phyloP scores from a whole-genome alignment of 1,140 invertebrate genomes.

The Oreohelix idahoensis region DNA sequence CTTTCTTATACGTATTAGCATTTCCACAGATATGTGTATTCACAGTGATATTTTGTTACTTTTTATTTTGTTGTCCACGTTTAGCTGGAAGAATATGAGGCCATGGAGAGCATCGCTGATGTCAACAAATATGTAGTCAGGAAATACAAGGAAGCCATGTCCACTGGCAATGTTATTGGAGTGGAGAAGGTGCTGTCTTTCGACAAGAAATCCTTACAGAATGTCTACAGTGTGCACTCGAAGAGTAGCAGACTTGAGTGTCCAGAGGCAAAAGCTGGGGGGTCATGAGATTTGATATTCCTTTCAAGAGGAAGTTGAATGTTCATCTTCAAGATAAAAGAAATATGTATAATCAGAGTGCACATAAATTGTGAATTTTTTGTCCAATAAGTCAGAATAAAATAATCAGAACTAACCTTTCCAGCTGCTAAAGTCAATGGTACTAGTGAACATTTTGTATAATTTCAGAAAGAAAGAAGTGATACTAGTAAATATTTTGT shows the following conservation, averaged over 20 bases:
- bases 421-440: too few relatives aligned
- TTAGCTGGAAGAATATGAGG: constrained; percentile 82
- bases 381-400: too few relatives aligned
- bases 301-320: too few relatives aligned
- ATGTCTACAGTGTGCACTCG: constrained; percentile 51
- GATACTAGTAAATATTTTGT: too few relatives aligned
- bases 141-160: constrained; percentile 52
- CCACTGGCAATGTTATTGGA: constrained; percentile 42
- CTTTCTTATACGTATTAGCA: neutral
- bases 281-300: too few relatives aligned
- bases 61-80: constrained; percentile 53
- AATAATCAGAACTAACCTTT: too few relatives aligned
- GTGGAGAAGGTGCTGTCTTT: constrained; percentile 50
- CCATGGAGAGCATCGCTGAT: constrained; percentile 82
- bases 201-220: constrained; percentile 51
- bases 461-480: too few relatives aligned
- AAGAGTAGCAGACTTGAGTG: neutral
- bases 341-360: too few relatives aligned
- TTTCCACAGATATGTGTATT: neutral
- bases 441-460: too few relatives aligned
- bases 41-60: neutral
- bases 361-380: too few relatives aligned
- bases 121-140: constrained; percentile 78
- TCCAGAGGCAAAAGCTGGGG: neutral
- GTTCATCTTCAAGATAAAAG: too few relatives aligned